Conservation (phyloP, 2,113 vertebrate genomes). For the Centrocercus urophasianus region DNA sequence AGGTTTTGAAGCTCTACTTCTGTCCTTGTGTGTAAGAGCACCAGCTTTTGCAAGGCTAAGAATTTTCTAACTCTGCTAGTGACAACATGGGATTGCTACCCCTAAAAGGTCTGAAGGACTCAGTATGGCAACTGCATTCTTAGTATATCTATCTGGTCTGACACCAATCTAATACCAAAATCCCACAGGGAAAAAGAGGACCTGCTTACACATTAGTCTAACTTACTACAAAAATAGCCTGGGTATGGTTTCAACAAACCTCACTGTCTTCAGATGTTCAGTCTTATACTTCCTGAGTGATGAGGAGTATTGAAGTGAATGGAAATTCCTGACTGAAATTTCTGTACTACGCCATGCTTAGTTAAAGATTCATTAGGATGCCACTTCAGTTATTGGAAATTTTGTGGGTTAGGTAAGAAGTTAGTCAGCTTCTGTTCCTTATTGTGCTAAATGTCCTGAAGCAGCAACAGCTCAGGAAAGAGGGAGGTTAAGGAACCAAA, state of each 20-base stretch:
- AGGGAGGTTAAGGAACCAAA: fast-evolving
- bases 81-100: background rate
- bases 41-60: background rate
- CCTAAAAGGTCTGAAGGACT: background rate
- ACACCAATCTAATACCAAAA: background rate
- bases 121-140: background rate
- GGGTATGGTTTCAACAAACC: background rate
- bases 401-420: fast-evolving
- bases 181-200: background rate
- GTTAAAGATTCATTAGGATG: background rate
- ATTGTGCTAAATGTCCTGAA: background rate
- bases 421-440: background rate
- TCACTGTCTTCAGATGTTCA: background rate
- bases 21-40: background rate
- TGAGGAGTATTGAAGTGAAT: background rate
- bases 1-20: background rate
- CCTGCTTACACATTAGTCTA: background rate
- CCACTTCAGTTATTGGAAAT: background rate
- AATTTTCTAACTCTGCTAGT: background rate
- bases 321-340: background rate
- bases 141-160: background rate
- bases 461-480: background rate
- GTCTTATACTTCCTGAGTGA: background rate
- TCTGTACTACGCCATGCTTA: background rate
- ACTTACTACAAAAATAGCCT: background rate